A percentile compares a stretch with the other conserved stretches of the same genome.
Conservation (phyloP, 1,140 invertebrate genomes). For the Varroa destructor region DNA sequence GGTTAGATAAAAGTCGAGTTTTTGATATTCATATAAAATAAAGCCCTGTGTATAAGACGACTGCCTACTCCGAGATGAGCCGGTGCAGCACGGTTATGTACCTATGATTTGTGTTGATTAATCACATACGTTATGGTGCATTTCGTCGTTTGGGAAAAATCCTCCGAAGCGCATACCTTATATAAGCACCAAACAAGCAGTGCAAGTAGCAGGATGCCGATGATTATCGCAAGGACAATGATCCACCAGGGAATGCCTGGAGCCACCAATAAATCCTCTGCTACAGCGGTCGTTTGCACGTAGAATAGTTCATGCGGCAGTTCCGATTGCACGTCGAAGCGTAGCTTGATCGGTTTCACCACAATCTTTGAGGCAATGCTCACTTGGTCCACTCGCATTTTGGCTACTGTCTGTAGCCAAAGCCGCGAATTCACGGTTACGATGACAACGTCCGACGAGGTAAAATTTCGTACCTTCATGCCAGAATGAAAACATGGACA, state of each 20-base stretch:
- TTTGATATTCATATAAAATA: no score
- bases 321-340: conserved; percentile 20
- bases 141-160: no score
- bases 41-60: no score
- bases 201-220: conserved; percentile 16
- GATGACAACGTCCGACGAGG: conserved; percentile 16
- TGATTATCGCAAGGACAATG: conserved; percentile 15
- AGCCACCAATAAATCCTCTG: conserved; percentile 5
- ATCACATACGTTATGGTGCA: no score
- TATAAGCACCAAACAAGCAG: conserved; percentile 11
- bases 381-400: background rate
- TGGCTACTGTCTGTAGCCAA: conserved; percentile 18
- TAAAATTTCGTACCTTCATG: conserved; percentile 6
- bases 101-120: no score
- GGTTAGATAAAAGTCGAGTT: no score
- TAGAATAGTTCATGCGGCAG: conserved; percentile 7
- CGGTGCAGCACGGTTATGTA: no score
- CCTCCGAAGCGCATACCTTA: background rate
- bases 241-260: conserved; percentile 26
- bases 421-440: conserved; percentile 16
- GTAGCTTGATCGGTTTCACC: conserved; percentile 14
- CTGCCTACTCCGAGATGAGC: no score
- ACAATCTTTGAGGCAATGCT: conserved; percentile 24
- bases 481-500: no score
- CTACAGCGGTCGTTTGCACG: conserved; percentile 14